Percentiles rank a stretch among this genome's conserved stretches.
Evolutionary conservation across 1,140 invertebrate species (phyloP).

Genomic region (Calliopsis andreniformis): DNA sequence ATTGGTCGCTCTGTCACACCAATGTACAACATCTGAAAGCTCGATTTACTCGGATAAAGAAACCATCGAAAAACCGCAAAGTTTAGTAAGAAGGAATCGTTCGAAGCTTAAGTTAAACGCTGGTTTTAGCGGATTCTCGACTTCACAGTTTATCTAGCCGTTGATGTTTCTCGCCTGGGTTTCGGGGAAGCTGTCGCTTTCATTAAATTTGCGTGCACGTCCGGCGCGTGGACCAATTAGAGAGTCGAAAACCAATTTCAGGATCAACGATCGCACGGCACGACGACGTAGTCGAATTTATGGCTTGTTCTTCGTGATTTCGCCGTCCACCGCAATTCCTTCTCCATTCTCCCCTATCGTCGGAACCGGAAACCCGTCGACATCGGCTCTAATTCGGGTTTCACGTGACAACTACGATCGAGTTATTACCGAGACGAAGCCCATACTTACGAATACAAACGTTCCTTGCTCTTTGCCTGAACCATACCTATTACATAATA

Average conservation of each 20-base stretch:
- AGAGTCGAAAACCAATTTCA: slow-evolving; percentile 69
- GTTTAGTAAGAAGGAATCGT: background rate
- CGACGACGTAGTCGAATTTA: slow-evolving; percentile 66
- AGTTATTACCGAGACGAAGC: slow-evolving; percentile 64
- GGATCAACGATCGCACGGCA: slow-evolving; percentile 63
- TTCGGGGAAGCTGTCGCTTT: slow-evolving; percentile 52
- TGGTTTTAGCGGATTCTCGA: background rate
- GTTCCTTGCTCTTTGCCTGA: slow-evolving; percentile 48
- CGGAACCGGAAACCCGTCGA: slow-evolving; percentile 66
- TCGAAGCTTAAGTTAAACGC: background rate
- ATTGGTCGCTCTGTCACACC: too few species aligned
- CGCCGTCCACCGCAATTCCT: slow-evolving; percentile 60
- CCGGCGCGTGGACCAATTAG: slow-evolving; percentile 60
- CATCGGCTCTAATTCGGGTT: slow-evolving; percentile 66
- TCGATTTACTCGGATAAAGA: slow-evolving; percentile 30
- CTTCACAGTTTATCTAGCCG: slow-evolving; percentile 30
- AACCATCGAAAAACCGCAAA: background rate
- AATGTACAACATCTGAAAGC: background rate
- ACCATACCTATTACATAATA: too few species aligned
- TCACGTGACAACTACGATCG: slow-evolving; percentile 68
- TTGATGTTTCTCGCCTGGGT: slow-evolving; percentile 22
- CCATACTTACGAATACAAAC: slow-evolving; percentile 22
- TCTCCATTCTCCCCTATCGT: slow-evolving; percentile 53
- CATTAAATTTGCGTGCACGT: slow-evolving; percentile 66
- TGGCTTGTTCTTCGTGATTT: slow-evolving; percentile 71